Conservation (phyloP, 2,797 vertebrate species). For the Neomorphus geoffroyi region DNA sequence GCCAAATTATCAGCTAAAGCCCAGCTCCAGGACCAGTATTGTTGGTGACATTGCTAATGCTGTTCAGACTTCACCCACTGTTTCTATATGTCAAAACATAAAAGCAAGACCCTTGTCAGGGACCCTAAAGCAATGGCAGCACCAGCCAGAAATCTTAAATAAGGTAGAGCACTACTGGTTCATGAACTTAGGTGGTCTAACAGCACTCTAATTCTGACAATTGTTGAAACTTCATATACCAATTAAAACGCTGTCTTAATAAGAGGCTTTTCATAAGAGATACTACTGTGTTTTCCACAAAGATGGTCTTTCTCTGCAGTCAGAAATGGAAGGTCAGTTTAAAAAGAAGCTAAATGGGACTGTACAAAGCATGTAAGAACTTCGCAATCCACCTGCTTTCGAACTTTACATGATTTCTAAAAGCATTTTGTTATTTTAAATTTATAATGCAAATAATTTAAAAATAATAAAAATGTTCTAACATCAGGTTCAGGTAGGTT, state of each 20-base stretch:
- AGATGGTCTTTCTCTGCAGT: neutral
- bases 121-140: neutral
- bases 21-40: neutral
- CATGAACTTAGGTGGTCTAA: neutral
- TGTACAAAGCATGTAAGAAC: neutral
- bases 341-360: neutral
- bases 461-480: conserved; percentile 14
- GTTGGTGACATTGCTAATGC: neutral
- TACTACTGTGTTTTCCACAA: neutral
- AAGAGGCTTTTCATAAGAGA: neutral
- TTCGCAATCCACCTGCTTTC: neutral
- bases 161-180: neutral
- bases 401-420: neutral
- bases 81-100: neutral
- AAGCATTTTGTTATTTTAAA: conserved; percentile 23
- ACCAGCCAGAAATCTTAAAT: neutral
- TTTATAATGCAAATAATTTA: conserved; percentile 3
- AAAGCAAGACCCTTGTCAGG: neutral
- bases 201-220: neutral
- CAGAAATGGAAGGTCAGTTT: neutral
- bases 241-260: neutral
- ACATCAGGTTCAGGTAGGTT: neutral
- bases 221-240: neutral
- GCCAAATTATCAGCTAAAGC: neutral
- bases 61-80: neutral